These are phyloP conservation scores for Chaitophorus viminalis DNA, from an alignment of 2,888 invertebrate genomes.

Conservation along the genomic window DNA sequence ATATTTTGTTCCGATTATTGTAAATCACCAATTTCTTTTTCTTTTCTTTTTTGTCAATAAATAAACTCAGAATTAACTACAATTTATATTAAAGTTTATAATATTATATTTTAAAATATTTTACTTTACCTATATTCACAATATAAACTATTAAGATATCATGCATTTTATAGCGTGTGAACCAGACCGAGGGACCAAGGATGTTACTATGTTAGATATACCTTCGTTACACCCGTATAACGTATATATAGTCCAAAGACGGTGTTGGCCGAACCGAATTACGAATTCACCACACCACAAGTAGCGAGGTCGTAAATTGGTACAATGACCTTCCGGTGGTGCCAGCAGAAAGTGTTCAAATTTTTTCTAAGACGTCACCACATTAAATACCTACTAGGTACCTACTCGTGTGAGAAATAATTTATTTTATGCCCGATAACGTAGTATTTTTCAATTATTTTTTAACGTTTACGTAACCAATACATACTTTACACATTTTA, in stretches of 20 bases:
- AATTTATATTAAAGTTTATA: too few relatives aligned
- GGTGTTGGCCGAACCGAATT: conserved; percentile 39
- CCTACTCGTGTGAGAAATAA: not conserved
- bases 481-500: not conserved
- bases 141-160: not conserved
- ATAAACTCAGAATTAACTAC: not conserved
- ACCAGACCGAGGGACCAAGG: conserved; percentile 42
- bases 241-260: conserved; percentile 25
- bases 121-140: too few relatives aligned
- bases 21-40: not conserved
- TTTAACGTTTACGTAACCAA: not conserved
- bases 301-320: conserved; percentile 41
- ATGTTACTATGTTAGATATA: too few relatives aligned
- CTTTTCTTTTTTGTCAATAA: not conserved
- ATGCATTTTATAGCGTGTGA: conserved; percentile 16
- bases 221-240: not conserved
- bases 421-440: conserved; percentile 1
- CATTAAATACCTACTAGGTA: too few relatives aligned
- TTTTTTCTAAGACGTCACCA: not conserved
- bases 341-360: conserved; percentile 41
- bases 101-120: too few relatives aligned
- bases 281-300: conserved; percentile 48
- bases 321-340: conserved; percentile 55
- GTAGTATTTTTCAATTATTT: not conserved
- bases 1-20: not conserved